phyloP scores from a whole-genome alignment of 1,140 invertebrate species.

The Trypoxylus dichotomus region DNA sequence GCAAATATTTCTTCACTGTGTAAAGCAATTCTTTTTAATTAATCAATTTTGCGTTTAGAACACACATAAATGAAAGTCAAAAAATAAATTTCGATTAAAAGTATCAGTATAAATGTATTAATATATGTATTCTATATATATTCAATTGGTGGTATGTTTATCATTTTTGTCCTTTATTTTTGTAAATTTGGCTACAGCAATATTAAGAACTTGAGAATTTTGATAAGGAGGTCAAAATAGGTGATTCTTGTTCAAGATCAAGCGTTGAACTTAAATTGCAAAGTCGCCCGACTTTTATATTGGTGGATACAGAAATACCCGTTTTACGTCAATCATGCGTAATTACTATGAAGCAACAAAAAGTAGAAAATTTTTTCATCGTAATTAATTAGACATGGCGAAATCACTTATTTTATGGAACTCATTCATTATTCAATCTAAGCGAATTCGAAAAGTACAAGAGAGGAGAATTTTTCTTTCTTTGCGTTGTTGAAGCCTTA shows the following conservation, averaged over 20 bases:
- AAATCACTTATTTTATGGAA: too few species aligned
- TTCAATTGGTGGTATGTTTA: too few species aligned
- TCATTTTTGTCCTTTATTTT: background rate
- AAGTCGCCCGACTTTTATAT: background rate
- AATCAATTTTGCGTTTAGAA: too few species aligned
- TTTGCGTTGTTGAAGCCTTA: too few species aligned
- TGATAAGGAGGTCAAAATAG: constrained; percentile 19
- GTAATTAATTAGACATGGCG: too few species aligned
- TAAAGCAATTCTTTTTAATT: too few species aligned
- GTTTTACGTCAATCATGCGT: background rate
- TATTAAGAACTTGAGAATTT: background rate
- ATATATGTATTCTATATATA: too few species aligned
- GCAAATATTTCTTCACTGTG: too few species aligned
- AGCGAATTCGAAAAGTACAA: background rate
- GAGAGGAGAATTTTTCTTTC: too few species aligned
- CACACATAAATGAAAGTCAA: too few species aligned
- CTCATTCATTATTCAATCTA: background rate
- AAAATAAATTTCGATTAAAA: too few species aligned
- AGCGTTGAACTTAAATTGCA: constrained; percentile 12
- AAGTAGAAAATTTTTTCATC: background rate
- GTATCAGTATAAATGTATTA: too few species aligned
- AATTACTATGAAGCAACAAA: background rate
- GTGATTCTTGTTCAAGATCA: constrained; percentile 13
- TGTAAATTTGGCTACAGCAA: background rate
- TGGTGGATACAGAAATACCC: background rate